These are phyloP conservation scores for Solenopsis invicta DNA, from an alignment of 1,140 invertebrate genomes.

Conservation along the genomic window DNA sequence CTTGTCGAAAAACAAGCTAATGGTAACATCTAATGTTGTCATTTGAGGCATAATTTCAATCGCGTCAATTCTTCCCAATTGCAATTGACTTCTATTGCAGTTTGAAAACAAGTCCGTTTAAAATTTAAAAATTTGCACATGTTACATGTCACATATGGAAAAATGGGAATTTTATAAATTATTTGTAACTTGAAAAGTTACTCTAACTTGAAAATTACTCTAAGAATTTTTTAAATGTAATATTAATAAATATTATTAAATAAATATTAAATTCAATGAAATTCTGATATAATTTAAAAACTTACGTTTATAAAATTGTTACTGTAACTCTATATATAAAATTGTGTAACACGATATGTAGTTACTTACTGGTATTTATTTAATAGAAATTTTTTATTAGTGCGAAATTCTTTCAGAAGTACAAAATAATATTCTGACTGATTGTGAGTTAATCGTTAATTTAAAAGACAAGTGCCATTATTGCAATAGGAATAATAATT, in stretches of 20 bases:
- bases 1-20: conserved; percentile 12
- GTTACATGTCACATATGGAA: not conserved
- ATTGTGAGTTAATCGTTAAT: conserved; percentile 37
- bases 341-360: not conserved
- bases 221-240: not conserved
- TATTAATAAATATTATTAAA: not conserved
- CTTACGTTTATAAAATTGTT: not conserved
- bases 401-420: conserved; percentile 35
- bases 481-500: not conserved
- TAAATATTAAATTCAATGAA: not conserved
- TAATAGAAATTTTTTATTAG: conserved; percentile 4
- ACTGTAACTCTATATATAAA: not conserved
- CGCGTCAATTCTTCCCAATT: conserved; percentile 21
- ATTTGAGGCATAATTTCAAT: conserved; percentile 9
- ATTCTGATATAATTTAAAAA: not conserved
- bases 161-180: not conserved
- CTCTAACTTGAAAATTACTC: not conserved
- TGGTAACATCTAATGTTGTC: conserved; percentile 16
- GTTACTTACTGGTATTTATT: not conserved
- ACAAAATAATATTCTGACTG: conserved; percentile 28
- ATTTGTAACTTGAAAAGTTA: no score
- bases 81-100: not conserved
- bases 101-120: not conserved
- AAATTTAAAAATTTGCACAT: not conserved
- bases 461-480: not conserved